phyloP scores from a whole-genome alignment of 2,797 vertebrate genomes.

The Parauchenoglanis punctatus region DNA sequence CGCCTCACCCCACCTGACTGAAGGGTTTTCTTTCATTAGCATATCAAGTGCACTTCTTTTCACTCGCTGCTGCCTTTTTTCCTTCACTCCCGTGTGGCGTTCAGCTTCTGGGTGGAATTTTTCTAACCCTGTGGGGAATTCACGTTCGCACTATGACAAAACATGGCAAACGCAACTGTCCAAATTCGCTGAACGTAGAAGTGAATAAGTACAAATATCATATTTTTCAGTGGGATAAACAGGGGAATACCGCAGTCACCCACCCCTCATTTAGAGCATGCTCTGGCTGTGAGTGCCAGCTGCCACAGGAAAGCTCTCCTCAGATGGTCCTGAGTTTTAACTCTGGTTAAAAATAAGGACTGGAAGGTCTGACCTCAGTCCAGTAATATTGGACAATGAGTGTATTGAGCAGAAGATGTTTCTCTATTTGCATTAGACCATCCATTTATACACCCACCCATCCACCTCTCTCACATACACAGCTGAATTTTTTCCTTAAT shows the following conservation, averaged over 20 bases:
- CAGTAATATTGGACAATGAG: conserved; percentile 52
- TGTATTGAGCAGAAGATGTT: conserved; percentile 50
- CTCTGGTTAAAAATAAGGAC: conserved; percentile 49
- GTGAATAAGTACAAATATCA: conserved; percentile 26
- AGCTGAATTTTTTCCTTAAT: conserved; percentile 19
- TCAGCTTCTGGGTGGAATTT: conserved; percentile 22
- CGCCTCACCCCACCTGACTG: neutral
- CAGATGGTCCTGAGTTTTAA: conserved; percentile 24
- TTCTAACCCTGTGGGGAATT: neutral
- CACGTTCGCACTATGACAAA: conserved; percentile 5
- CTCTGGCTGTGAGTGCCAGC: conserved; percentile 18
- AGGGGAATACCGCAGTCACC: conserved; percentile 41
- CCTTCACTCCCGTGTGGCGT: neutral
- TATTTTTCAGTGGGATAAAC: conserved; percentile 18
- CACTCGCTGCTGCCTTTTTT: neutral
- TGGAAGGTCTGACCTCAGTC: conserved; percentile 49
- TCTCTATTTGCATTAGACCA: conserved; percentile 43
- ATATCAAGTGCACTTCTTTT: conserved; percentile 33
- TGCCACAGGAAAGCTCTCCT: conserved; percentile 38
- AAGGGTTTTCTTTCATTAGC: conserved; percentile 20
- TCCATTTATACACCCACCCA: conserved; percentile 58
- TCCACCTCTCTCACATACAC: conserved; percentile 44
- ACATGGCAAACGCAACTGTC: conserved; percentile 8
- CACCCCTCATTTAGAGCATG: conserved; percentile 4
- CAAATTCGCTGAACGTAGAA: neutral